Base-by-base conservation (phyloP, 1,140 invertebrate genomes). In the Hylaeus volcanicus region DNA sequence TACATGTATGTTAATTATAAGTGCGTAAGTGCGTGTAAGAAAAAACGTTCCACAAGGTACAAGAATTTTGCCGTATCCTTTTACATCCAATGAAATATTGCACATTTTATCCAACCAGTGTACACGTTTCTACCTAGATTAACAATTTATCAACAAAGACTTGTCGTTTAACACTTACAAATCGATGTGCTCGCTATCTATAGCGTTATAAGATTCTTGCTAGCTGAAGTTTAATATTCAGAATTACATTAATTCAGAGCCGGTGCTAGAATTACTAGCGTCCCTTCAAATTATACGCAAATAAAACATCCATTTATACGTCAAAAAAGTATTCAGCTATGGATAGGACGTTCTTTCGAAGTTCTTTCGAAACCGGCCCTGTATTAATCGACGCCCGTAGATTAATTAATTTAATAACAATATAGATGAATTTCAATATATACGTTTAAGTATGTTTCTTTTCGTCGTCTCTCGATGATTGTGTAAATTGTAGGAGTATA, bases 1-100 rank as follows among this genome's bases (percentile, higher is more conserved):
- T 77, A 64, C 74, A n/a, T 81, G 43, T 77, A 51, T 65, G 66
- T 64, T 73, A 80, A 56, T 15, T 66, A 5, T 61, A 48, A 60
- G 48, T 73, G 48, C n/a, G 58, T 14, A 3, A 60, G 5, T 68
- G 9, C 26, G 11, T 37, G 61, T 65, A 58, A 45, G 1, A 41
- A 51, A 45, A 37, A 63, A 53, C 15, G 39, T 45, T 26, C 51
- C 48, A 45, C 37, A 6, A 15, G 37, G n/a, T 4, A n/a, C 63
- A 45, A 75, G 3, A 48, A 39, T 56, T 55, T 48, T 60, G n/a
- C 43, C 11, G 37, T 70, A 58, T 69, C 74, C 58, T 76, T 76
- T 76, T 76, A 76, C 74, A 76, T 6, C 15, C 3, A 43, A 55
- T 12, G 48, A 43, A 9, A 15, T 12, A 58, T 48, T 70, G 61